Conservation (phyloP, 2,888 invertebrate species). For the Nematopogon swammerdamellus region DNA sequence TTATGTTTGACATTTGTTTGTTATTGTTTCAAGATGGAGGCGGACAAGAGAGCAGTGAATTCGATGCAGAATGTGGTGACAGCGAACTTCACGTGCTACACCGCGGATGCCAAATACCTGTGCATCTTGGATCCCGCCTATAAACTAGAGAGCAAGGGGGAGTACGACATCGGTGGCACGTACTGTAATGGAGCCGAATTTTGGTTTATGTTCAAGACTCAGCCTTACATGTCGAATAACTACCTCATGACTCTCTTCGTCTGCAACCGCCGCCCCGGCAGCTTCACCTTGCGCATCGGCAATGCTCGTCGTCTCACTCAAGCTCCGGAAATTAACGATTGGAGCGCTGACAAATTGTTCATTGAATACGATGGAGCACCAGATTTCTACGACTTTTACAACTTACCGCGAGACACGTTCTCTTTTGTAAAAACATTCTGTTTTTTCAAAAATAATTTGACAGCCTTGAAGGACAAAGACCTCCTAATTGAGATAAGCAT, state of each 20-base stretch:
- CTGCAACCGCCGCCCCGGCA: conserved; percentile 23
- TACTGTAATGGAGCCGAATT: conserved; percentile 25
- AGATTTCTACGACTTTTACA: conserved; percentile 20
- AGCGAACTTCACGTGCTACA: conserved; percentile 17
- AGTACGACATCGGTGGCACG: conserved; percentile 37
- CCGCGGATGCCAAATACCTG: conserved; percentile 22
- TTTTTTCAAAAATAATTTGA: conserved; percentile 19
- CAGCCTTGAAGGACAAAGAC: conserved; percentile 14
- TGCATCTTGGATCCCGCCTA: conserved; percentile 22
- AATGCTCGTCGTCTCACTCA: conserved; percentile 14
- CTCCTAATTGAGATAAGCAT: conserved; percentile 30
- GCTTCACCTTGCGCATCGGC: conserved; percentile 25
- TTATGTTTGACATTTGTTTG: not conserved
- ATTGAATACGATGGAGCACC: conserved; percentile 12
- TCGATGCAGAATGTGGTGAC: not conserved
- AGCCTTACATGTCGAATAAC: conserved; percentile 22
- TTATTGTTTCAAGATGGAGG: not conserved
- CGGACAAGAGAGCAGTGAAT: not conserved
- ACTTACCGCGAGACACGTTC: conserved; percentile 21
- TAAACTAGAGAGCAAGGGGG: conserved; percentile 20
- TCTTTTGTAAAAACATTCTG: conserved; percentile 28
- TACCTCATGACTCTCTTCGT: conserved; percentile 34
- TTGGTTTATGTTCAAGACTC: conserved; percentile 36
- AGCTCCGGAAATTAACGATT: not conserved
- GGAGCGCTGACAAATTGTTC: conserved; percentile 8